Base-by-base conservation (phyloP, 2,888 invertebrate species). In the Schizaphis graminum region DNA sequence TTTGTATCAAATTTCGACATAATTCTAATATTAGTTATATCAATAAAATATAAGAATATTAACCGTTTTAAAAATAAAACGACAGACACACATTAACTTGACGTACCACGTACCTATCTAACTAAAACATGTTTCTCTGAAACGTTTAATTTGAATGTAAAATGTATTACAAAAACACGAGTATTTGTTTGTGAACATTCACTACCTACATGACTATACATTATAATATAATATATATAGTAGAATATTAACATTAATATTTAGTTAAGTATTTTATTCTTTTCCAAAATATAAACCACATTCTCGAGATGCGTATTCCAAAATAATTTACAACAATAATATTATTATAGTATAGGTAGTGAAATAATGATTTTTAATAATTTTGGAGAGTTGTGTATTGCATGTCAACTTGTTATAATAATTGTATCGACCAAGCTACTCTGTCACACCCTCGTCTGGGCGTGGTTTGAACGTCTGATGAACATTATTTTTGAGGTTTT, bases 381-480 rank as follows among this genome's bases (percentile, higher is more conserved):
- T 93, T 57, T 47, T 16, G 89, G 35, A 89, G 57, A 93, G 89
- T 90, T 35, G 21, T 21, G 44, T 93, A 87, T 93, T 57, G 93
- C 93, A 84, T 89, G 93, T 93, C 93, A 89, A 93, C 84, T 93
- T 61, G 93, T 89, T 93, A 89, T 90, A 89, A 93, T 89, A 89
- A 93, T 93, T 92, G 89, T 93, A 93, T 93, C 93, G 89, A 93
- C 93, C 93, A 89, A 93, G 93, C 92, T 89, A 89, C 77, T 41
- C 26, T 92, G 87, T 87, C 87, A 92, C 92, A 87, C 92, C 87
- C 87, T 92, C 86, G 86, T 26, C 61, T 92, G 92, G 92, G 92
- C 88, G 92, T 92, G 88, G 92, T 77, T 89, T 89, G n/a, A 49
- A 92, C 88, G 87, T 92, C 92, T 53, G 92, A 92, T 92, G 92